Percentiles rank a stretch among this genome's conserved stretches.
Conservation (phyloP, 2,888 invertebrate species). For the Bimastos eiseni region DNA sequence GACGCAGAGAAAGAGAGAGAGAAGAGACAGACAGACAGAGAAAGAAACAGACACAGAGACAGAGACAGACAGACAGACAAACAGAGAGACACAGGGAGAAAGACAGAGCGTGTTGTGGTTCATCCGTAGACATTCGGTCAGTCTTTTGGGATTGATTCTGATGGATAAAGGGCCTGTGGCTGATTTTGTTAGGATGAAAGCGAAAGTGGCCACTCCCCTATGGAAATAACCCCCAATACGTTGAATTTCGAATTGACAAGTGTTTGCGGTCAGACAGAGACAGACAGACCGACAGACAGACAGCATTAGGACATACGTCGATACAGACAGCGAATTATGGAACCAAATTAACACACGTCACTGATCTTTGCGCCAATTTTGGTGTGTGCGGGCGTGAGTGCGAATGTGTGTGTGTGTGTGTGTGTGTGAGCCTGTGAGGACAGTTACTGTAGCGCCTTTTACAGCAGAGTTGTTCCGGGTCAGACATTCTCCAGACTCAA, state of each 20-base stretch:
- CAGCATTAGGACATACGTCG: not conserved
- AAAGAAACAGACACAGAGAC: not conserved
- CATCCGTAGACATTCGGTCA: not conserved
- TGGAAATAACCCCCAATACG: not conserved
- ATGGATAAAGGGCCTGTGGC: not conserved
- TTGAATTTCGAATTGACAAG: not conserved
- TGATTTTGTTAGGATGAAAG: conserved; percentile 3
- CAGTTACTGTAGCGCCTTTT: no score
- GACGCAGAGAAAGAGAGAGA: not conserved
- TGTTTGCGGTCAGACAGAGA: not conserved
- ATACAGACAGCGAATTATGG: not conserved
- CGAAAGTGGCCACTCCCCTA: not conserved
- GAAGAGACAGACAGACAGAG: no score
- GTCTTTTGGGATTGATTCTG: not conserved
- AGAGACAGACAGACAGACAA: not conserved
- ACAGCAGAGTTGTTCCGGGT: no score
- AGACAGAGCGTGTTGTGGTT: not conserved
- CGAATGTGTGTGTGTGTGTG: no score
- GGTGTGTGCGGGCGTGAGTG: no score
- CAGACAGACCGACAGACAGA: not conserved
- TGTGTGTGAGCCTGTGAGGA: no score
- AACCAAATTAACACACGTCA: not conserved
- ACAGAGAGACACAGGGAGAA: not conserved
- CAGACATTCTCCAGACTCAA: no score
- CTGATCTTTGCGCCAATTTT: no score